Evolutionary conservation across 2,888 invertebrate species (phyloP), one percentile per base, ranked within the genome.

Genomic region (Leptopilina myrica): DNA sequence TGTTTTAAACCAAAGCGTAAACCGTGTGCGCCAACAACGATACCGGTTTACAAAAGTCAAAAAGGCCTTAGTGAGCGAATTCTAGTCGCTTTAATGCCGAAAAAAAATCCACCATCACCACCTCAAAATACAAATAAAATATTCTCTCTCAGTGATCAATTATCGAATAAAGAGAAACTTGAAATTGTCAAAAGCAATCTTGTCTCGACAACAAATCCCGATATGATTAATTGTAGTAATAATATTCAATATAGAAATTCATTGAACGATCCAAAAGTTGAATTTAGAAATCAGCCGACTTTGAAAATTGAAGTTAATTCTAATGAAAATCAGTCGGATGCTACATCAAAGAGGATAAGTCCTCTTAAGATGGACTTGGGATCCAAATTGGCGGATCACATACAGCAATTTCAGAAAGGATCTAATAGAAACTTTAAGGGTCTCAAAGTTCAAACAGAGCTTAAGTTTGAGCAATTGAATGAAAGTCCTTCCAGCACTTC

Each of bases 121-220:
- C 33, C 76, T 20, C 62, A 56, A 46, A 77, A 79, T 33, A 67
- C 78, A 40, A 82, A 81, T 64, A 87, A 86, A 80, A 80, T 90
- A 46, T 90, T 89, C 79, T 88, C 88, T 66, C 85, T 90, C 79
- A 87, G 82, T 83, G 86, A 87, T 49, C 83, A 77, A 76, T 53
- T 87, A 43, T 83, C 86, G 77, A 79, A 82, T 26, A 88, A 86
- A 78, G 88, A 89, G 76, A 92, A 92, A 84, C 86, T 94, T 12
- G 93, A 94, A 78, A 95, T 95, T 84, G 93, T 93, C 81, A 94
- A 93, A 78, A 92, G 93, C 76, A 94, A 93, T 81, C 92, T 95
- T 79, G 92, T 94, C 5, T 95, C 94, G 0, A 95, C 95, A 4
- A 95, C 95, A 64, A 95, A 95, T 88, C 92, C 93, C 81, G 92